These are phyloP conservation scores for Vulpes vulpes DNA, from an alignment of 2,113 vertebrate species.

Conservation along the genomic window DNA sequence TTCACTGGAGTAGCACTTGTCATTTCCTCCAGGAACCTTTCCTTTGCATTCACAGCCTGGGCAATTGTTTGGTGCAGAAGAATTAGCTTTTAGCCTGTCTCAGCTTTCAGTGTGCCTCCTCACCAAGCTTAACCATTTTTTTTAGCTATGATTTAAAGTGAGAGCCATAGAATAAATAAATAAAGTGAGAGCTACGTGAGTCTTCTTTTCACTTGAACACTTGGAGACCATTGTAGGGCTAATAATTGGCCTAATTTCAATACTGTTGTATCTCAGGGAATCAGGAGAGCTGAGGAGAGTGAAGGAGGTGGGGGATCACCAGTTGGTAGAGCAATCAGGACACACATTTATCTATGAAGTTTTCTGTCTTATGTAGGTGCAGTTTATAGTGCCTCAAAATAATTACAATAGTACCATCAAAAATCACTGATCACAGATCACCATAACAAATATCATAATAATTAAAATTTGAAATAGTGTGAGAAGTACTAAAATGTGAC, in stretches of 20 bases:
- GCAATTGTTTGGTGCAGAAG: background rate
- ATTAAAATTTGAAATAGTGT: background rate
- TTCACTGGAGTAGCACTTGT: background rate
- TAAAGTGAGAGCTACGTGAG: background rate
- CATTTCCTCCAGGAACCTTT: background rate
- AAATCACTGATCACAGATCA: background rate
- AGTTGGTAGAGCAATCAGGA: background rate
- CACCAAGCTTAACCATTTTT: background rate
- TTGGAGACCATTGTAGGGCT: background rate
- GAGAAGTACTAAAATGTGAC: background rate
- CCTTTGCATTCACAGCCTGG: background rate
- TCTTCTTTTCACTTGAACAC: background rate
- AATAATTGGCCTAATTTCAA: background rate
- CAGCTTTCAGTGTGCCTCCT: background rate
- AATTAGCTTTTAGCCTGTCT: background rate
- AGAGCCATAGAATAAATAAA: background rate
- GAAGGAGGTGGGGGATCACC: background rate
- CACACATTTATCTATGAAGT: background rate
- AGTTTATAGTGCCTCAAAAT: background rate
- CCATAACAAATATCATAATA: background rate
- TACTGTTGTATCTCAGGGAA: background rate
- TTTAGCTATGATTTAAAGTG: background rate
- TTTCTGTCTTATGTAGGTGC: background rate
- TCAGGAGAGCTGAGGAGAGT: background rate
- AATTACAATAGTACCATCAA: background rate